Conservation (phyloP, 2,113 vertebrate genomes). For the Chelonoidis abingdonii region DNA sequence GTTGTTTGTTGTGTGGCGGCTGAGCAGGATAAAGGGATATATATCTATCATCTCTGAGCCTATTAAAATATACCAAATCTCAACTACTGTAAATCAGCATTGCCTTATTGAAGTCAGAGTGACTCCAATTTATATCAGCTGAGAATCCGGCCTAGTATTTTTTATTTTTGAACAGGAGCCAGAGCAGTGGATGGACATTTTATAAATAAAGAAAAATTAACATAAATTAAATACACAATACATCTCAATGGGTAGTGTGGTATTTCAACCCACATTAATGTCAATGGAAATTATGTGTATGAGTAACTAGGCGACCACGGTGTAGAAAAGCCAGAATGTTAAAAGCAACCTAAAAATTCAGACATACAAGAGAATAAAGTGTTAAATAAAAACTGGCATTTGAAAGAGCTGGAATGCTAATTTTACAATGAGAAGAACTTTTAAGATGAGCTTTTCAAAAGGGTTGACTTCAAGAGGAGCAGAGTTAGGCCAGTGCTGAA, state of each 20-base stretch:
- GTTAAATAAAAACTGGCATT: neutral
- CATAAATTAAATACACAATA: neutral
- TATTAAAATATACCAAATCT: neutral
- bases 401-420: neutral
- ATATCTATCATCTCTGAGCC: neutral
- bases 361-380: neutral
- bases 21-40: neutral
- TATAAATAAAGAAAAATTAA: neutral
- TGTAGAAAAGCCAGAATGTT: neutral
- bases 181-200: neutral
- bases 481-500: neutral
- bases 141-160: neutral
- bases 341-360: neutral
- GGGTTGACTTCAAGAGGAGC: neutral
- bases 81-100: neutral
- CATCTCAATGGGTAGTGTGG: neutral
- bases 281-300: slow-evolving; percentile 40
- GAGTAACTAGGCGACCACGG: neutral
- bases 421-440: neutral
- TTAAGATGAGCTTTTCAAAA: neutral
- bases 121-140: neutral
- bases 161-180: neutral
- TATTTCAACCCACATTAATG: neutral
- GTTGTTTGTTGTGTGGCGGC: neutral
- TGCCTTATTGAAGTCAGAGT: neutral